A percentile compares a stretch with the other conserved stretches of the same genome.
These are phyloP conservation scores for Xiphophorus maculatus DNA, from an alignment of 2,113 vertebrate genomes.

Conservation along the genomic window DNA sequence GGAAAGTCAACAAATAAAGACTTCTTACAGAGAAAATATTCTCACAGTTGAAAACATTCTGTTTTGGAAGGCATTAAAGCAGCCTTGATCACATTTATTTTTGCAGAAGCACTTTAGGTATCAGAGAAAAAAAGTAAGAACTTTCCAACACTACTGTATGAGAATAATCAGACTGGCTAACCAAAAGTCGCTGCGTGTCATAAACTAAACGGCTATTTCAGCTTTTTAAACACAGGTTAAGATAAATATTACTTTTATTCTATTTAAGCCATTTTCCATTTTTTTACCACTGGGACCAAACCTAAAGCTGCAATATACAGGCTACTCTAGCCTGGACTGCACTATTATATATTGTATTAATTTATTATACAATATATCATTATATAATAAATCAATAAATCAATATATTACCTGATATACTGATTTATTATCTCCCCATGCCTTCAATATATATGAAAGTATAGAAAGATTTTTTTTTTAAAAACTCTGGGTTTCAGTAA, in stretches of 20 bases:
- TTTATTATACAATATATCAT: too few species aligned
- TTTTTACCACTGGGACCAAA: not conserved
- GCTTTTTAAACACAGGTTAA: not conserved
- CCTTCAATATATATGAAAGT: too few species aligned
- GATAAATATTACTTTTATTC: not conserved
- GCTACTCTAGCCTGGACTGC: not conserved
- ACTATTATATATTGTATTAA: not conserved
- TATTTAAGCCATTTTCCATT: too few species aligned
- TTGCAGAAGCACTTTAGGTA: not conserved
- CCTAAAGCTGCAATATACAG: too few species aligned
- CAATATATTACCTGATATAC: too few species aligned
- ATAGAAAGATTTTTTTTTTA: too few species aligned
- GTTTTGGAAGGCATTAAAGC: too few species aligned
- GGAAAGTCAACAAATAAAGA: not conserved
- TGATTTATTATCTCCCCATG: too few species aligned
- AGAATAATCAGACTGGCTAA: not conserved
- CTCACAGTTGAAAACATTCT: not conserved
- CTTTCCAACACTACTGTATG: too few species aligned
- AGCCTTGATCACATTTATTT: not conserved
- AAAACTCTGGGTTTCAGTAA: too few species aligned
- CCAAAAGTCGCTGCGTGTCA: not conserved
- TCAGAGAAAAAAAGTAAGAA: not conserved
- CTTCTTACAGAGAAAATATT: not conserved
- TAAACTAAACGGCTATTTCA: not conserved
- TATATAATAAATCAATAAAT: too few species aligned